Conservation (phyloP, 2,888 invertebrate genomes). For the Callimorpha dominula region DNA sequence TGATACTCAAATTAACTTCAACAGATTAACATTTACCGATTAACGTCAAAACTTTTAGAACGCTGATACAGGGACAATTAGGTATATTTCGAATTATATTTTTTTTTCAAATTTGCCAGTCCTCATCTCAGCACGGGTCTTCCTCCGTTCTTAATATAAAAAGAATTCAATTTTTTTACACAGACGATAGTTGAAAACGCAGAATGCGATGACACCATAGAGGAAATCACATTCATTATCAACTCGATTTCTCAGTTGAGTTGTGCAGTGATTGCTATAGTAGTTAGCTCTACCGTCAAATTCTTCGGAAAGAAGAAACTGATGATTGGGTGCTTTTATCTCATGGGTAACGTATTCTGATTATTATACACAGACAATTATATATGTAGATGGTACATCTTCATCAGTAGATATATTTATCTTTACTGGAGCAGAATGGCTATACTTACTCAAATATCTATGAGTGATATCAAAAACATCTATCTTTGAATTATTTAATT, state of each 20-base stretch:
- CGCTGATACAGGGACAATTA: too few relatives aligned
- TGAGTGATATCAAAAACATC: too few relatives aligned
- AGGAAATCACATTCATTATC: conserved; percentile 69
- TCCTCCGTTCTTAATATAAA: too few relatives aligned
- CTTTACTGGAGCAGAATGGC: background rate
- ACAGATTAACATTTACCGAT: too few relatives aligned
- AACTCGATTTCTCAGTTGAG: conserved; percentile 68
- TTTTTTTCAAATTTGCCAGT: too few relatives aligned
- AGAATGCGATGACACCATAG: conserved; percentile 73
- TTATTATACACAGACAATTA: background rate
- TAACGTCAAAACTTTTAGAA: too few relatives aligned
- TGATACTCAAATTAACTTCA: too few relatives aligned
- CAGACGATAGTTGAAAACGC: conserved; percentile 58
- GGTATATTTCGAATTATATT: too few relatives aligned
- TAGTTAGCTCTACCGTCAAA: conserved; percentile 69
- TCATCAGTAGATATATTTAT: background rate
- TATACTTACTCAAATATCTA: too few relatives aligned
- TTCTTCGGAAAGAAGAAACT: conserved; percentile 76
- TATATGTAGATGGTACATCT: background rate
- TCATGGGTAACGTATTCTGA: conserved; percentile 52
- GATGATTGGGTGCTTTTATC: conserved; percentile 61
- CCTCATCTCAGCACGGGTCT: too few relatives aligned
- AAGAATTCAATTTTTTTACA: background rate
- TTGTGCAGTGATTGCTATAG: conserved; percentile 68
- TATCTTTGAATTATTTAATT: too few relatives aligned